Base-by-base conservation (phyloP, 2,888 invertebrate genomes). In the Oegoconia quadripuncta region DNA sequence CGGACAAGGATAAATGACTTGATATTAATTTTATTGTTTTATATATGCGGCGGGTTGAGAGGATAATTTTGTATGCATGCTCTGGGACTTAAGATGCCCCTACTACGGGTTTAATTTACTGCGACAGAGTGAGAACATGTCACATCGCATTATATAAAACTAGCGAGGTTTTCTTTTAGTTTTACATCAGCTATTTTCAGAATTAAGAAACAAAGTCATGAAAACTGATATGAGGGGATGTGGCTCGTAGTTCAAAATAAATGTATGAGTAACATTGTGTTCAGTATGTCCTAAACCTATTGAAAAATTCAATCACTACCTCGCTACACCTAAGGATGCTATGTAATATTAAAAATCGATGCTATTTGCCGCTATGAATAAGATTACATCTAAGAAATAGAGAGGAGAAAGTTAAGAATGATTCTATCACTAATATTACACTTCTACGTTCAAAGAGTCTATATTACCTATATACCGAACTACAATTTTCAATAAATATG, bases 401-500 rank as follows among this genome's bases (percentile, higher is more conserved):
- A 63, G 60, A 65, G 55, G 53, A 66, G 64, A 53, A 67, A 64
- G 66, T 52, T 48, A 50, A 66, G 61, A 59, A 40, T n/a, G n/a
- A n/a, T 41, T 46, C 64, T 66, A 65, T 41, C 53, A 12, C 64
- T 70, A 74, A 62, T 47, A 55, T 58, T 60, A 60, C 44, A 52
- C 52, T 44, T 47, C 65, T 67, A 64, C 63, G n/a, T 46, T 53
- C 48, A 53, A 52, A 61, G 53, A 55, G 55, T 31, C 16, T 33
- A 33, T 20, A 27, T 17, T 26, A 11, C n/a, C 42, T 52, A 52
- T 39, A n/a, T 15, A 39, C 65, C 64, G 55, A 70, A 52, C 74
- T 76, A 77, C 64, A 63, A 65, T 67, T 65, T 74, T 69, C 64
- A 66, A 73, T 75, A 74, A 71, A 69, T 70, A 74, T 75, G 71